Conservation (phyloP, 2,113 vertebrate genomes). For the Dicrurus megarhynchus region DNA sequence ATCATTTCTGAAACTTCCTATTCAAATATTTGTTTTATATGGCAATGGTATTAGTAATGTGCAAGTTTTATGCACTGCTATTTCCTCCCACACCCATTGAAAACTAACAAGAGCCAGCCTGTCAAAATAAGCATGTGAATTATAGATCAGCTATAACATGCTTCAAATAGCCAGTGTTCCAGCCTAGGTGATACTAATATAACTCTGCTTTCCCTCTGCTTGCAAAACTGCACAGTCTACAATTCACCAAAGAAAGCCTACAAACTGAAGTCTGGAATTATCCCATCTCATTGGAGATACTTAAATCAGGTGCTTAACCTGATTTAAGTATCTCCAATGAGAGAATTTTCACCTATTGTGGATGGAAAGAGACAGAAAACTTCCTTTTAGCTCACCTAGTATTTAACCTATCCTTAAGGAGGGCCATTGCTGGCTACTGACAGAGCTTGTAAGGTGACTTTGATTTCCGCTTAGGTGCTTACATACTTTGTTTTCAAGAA, state of each 20-base stretch:
- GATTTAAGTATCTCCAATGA: too few relatives aligned
- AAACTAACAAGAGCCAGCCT: constrained; percentile 69
- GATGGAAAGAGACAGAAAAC: not conserved
- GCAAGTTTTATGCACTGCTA: constrained; percentile 67
- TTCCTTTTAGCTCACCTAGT: not conserved
- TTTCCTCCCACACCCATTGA: constrained; percentile 75
- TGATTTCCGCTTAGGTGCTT: not conserved
- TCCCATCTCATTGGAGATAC: not conserved
- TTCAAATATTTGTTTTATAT: constrained; percentile 78
- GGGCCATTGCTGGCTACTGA: not conserved
- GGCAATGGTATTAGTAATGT: constrained; percentile 76
- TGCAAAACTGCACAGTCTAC: constrained; percentile 7
- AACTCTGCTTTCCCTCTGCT: not conserved
- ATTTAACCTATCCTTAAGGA: not conserved
- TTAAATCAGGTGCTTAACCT: not conserved
- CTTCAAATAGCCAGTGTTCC: constrained; percentile 54
- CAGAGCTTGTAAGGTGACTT: not conserved
- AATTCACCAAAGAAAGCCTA: not conserved
- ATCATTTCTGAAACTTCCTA: constrained; percentile 73
- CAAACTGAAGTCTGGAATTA: not conserved
- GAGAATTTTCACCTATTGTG: not conserved
- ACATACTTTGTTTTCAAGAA: not conserved
- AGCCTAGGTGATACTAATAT: constrained; percentile 10
- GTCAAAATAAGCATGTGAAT: constrained; percentile 63
- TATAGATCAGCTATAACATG: constrained; percentile 61